Base-by-base conservation (phyloP, 2,797 vertebrate genomes). In the Poecile montanus region DNA sequence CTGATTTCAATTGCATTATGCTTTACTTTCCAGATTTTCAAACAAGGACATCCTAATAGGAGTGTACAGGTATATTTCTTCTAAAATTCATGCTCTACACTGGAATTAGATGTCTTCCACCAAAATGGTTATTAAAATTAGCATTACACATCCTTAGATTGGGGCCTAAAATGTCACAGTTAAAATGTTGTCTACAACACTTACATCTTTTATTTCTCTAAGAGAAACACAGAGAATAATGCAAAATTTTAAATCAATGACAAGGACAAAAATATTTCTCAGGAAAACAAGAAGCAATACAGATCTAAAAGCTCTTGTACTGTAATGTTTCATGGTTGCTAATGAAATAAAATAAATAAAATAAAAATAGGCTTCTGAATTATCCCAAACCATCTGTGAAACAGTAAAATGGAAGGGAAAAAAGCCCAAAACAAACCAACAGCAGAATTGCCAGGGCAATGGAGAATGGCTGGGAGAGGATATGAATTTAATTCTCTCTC, bases 1-100 rank as follows among this genome's bases (percentile, higher is more conserved):
- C 89, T 89, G 94, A 88, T 95, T 94, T 91, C 83, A 95, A 95
- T 96, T 94, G 89, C 88, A 94, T 96, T 94, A 81, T 73, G 68
- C 70, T 92, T 96, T 93, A 73, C 93, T 96, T 95, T 83, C 74
- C 65, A 90, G 73, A 71, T 91, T 91, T 88, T 97, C 91, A 95
- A 95, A 88, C 89, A 95, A 88, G 95, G 95, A 76, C 89, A 93
- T 91, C 65, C 61, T 91, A 96, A 93, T 94, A 73, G 70, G 70
- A 89, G 63, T 88, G 61, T 72, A 71, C 86, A 94, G 85, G 75
- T 84, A 45, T 48, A 78, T 93, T 89, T 79, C 74, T 85, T 85
- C 47, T 67, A 82, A 80, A 67, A 66, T 91, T 94, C 88, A 45
- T 57, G 44, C 73, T 91, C 58, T 45, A 40, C 56, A 32, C 22